Base-by-base conservation (phyloP, 1,140 invertebrate species). In the Drosophila athabasca region DNA sequence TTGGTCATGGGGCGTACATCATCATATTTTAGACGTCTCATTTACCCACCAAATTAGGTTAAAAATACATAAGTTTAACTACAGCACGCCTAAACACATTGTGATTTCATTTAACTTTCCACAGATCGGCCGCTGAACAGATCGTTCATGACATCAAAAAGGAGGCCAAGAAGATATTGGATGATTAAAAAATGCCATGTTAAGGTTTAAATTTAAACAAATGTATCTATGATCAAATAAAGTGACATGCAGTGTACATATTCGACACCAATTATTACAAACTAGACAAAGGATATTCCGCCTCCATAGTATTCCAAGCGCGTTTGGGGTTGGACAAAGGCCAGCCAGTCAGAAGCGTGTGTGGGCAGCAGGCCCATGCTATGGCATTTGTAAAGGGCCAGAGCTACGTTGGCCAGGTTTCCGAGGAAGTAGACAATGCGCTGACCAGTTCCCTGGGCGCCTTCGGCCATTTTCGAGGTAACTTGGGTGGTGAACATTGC, bases 341-440 rank as follows among this genome's bases (percentile, higher is more conserved):
- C 98, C 39, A 99, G 92, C 99, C 99, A 99, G 93, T 99, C 99
- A 35, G 98, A 99, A 6, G 98, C 95, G 93, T 99, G 98, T 49
- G 98, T 99, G 15, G 99, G 99, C 26, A 99, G 92, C 15, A 99
- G 92, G 11, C 99, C 99, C 98, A 99, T 99, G 50, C 97, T 98
- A 78, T 99, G 98, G 93, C 98, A 99, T 93, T 99, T 99, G 92
- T 99, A 99, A 4, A 99, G 93, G 19, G 98, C 98, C 68, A 99
- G 92, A 6, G 95, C 95, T 71, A 99, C 95, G 91, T 98, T 98
- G 1, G 97, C 95, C 58, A 99, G 92, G 93, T 99, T 99, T 22
- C 99, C 99, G 69, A 99, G 93, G 52, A 99, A 94, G 92, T 98
- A 99, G 11, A 99, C 96, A 76, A 99, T 94, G 88, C 99, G 99